A percentile compares a stretch with the other conserved stretches of the same genome.
Conservation (phyloP, 2,888 invertebrate species). For the Enoplolaimus lenunculus region DNA sequence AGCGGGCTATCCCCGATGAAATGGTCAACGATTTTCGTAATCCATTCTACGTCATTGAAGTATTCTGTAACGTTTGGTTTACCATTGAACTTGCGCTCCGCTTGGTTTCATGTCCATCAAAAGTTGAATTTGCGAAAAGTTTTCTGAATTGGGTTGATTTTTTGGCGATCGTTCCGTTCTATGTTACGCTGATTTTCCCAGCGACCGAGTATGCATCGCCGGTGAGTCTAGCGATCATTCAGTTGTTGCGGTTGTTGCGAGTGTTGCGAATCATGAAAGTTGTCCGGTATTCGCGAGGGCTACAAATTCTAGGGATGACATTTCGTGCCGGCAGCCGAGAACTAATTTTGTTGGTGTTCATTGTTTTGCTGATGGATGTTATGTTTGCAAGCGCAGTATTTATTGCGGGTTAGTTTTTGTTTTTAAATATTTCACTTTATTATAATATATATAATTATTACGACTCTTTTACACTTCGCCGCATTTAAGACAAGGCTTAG, state of each 20-base stretch:
- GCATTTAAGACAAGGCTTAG: too few relatives aligned
- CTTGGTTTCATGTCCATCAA: slow-evolving; percentile 45
- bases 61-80: slow-evolving; percentile 46
- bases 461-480: too few relatives aligned
- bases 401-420: too few relatives aligned
- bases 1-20: too few relatives aligned
- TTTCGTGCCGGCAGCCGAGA: slow-evolving; percentile 46
- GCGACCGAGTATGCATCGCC: too few relatives aligned
- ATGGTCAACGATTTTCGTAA: slow-evolving; percentile 14
- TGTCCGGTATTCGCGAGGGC: slow-evolving; percentile 46
- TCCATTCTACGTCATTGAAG: slow-evolving; percentile 45
- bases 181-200: slow-evolving; percentile 43
- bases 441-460: too few relatives aligned
- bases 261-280: slow-evolving; percentile 45
- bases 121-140: slow-evolving; percentile 43
- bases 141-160: slow-evolving; percentile 47
- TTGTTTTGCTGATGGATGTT: slow-evolving; percentile 43
- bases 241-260: slow-evolving; percentile 44
- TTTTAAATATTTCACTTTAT: too few relatives aligned
- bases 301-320: slow-evolving; percentile 47
- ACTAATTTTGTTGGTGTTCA: slow-evolving; percentile 45
- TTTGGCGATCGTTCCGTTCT: slow-evolving; percentile 46
- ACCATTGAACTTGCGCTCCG: slow-evolving; percentile 45
- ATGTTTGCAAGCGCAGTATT: slow-evolving; percentile 46
- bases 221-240: too few relatives aligned